Evolutionary conservation across 2,888 invertebrate genomes (phyloP), one percentile per base, ranked within the genome.

Genomic region (Agrilus biguttatus): DNA sequence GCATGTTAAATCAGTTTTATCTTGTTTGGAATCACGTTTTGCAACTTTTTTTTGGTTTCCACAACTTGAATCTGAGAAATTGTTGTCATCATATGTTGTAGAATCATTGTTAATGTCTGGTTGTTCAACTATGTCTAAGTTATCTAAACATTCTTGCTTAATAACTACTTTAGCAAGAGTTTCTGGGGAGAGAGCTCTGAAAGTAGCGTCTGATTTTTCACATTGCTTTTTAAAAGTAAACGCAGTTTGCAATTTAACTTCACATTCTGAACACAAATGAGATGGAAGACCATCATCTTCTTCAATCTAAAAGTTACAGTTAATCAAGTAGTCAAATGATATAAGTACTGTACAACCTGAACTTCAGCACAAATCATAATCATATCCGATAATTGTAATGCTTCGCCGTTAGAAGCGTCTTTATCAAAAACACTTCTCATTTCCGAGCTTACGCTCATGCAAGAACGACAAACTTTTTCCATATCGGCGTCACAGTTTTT

Each of bases 381-480:
- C 63, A 66, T 66, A 51, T 65, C 62, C 21, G 63, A 59, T 35
- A 66, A 51, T 51, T 60, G 57, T 36, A 60, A 47, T 43, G 56
- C 53, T 47, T 60, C 53, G 33, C 58, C 58, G 42, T 51, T 55
- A 19, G 55, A 45, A 42, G 56, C 57, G 39, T 52, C 52, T 46
- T 57, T 58, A 47, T 62, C 60, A 49, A 66, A 67, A 40, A 67
- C 56, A 53, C 61, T 63, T 48, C 57, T 57, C 63, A 65, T 66
- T 46, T 61, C 53, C 44, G 59, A 55, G 48, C 57, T 48, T 47
- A 58, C 58, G 43, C 50, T 53, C 63, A 66, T 63, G 50, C 67
- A 67, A 10, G 65, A 65, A 40, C 67, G 58, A 49, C 67, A 67
- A 47, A 67, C 57, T 53, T 64, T 66, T 42, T 65, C 63, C 53